Conservation (phyloP, 2,797 vertebrate genomes). For the Chiloscyllium punctatum region DNA sequence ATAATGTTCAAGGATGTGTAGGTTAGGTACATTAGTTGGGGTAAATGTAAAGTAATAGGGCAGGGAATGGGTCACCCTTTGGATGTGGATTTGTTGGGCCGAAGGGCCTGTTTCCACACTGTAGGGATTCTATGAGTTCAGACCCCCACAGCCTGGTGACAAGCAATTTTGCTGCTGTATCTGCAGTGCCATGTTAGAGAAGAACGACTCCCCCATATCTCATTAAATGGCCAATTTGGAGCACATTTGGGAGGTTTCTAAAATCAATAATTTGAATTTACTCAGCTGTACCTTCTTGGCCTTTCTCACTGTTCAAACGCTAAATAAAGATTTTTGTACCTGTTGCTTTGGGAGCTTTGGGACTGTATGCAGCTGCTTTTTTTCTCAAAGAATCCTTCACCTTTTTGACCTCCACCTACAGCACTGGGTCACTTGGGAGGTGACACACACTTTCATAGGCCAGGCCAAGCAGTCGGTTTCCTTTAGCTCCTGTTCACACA, state of each 20-base stretch:
- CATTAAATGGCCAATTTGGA: constrained; percentile 11
- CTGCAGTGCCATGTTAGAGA: not conserved
- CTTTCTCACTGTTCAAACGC: not conserved
- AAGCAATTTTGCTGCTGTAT: not conserved
- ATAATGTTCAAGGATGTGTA: too few relatives aligned
- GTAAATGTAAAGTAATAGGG: too few relatives aligned
- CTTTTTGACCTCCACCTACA: not conserved
- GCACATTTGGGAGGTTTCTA: constrained; percentile 8
- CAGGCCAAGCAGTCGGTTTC: not conserved
- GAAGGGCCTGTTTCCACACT: too few relatives aligned
- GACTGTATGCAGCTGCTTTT: constrained; percentile 24
- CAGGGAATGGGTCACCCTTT: too few relatives aligned
- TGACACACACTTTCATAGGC: not conserved
- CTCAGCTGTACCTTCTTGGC: not conserved
- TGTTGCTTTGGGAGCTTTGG: constrained; percentile 17
- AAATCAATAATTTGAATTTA: constrained; percentile 21
- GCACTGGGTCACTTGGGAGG: not conserved
- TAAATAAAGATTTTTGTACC: constrained; percentile 20
- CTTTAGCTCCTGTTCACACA: not conserved
- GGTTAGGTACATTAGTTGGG: too few relatives aligned
- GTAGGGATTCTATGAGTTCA: too few relatives aligned
- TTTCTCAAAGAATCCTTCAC: not conserved
- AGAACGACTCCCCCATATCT: not conserved
- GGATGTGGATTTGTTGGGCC: too few relatives aligned
- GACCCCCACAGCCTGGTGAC: too few relatives aligned